Conservation (phyloP, 1,140 invertebrate species). For the Steinernema feltiae region DNA sequence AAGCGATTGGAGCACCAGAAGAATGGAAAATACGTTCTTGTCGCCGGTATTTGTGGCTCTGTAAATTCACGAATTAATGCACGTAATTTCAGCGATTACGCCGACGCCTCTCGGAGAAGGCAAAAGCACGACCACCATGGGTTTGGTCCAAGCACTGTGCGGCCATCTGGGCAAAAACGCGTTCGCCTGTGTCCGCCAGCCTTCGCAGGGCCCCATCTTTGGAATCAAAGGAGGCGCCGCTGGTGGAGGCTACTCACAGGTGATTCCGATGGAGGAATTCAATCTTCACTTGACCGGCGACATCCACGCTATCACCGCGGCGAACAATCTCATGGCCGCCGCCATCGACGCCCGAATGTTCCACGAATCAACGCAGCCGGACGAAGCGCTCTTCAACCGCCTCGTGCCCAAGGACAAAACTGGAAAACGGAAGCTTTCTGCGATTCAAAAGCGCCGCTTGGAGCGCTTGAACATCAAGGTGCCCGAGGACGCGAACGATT, state of each 20-base stretch:
- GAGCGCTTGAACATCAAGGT: slow-evolving; percentile 67
- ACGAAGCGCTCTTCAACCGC: slow-evolving; percentile 76
- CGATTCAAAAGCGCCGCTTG: slow-evolving; percentile 46
- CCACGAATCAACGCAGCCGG: slow-evolving; percentile 82
- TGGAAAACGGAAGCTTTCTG: slow-evolving; percentile 45
- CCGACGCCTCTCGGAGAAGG: slow-evolving; percentile 94
- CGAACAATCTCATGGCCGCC: slow-evolving; percentile 90
- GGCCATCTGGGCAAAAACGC: slow-evolving; percentile 78
- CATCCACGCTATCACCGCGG: slow-evolving; percentile 93
- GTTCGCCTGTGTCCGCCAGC: slow-evolving; percentile 91
- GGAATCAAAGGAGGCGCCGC: slow-evolving; percentile 93
- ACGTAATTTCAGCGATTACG: slow-evolving; percentile 69
- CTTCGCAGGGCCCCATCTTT: slow-evolving; percentile 95
- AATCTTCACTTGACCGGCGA: slow-evolving; percentile 97
- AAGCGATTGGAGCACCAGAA: slow-evolving; percentile 68
- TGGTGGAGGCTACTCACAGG: slow-evolving; percentile 78
- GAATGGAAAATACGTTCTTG: slow-evolving; percentile 86
- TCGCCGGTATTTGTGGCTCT: slow-evolving; percentile 68
- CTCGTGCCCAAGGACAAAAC: slow-evolving; percentile 72
- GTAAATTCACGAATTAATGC: neutral
- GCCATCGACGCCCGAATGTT: slow-evolving; percentile 83
- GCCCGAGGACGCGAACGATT: slow-evolving; percentile 80
- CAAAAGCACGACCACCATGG: slow-evolving; percentile 89
- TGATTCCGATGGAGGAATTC: slow-evolving; percentile 99
- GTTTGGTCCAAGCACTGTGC: slow-evolving; percentile 82